Evolutionary conservation across 2,888 invertebrate species (phyloP).

Genomic region (Nemotelus pantherinus): DNA sequence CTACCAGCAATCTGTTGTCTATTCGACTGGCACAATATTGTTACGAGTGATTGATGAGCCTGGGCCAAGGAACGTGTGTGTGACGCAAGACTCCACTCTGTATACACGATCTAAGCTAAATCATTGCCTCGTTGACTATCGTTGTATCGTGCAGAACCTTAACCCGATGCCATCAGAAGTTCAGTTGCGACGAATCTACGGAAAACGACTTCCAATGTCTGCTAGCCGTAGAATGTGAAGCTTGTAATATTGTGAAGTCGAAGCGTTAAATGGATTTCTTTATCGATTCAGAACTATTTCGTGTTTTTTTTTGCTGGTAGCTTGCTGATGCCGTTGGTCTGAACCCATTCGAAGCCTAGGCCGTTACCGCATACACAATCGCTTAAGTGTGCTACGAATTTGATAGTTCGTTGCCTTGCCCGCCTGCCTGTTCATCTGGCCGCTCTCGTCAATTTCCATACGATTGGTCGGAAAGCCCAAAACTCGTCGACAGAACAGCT

Average conservation of each 20-base stretch:
- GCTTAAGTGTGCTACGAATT: slow-evolving; percentile 30
- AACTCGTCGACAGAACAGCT: too few relatives aligned
- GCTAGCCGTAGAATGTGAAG: background rate
- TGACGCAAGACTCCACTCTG: slow-evolving; percentile 35
- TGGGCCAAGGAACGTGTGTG: slow-evolving; percentile 9
- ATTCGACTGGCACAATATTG: slow-evolving; percentile 20
- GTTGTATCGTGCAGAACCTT: too few relatives aligned
- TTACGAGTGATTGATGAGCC: slow-evolving; percentile 25
- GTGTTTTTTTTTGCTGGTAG: background rate
- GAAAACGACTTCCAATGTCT: slow-evolving; percentile 15
- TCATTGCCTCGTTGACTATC: background rate
- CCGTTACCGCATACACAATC: slow-evolving; percentile 20
- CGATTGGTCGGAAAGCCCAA: too few relatives aligned
- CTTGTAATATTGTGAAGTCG: slow-evolving; percentile 22
- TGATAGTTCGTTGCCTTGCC: slow-evolving; percentile 41
- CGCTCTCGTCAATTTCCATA: background rate
- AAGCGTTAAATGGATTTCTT: slow-evolving; percentile 43
- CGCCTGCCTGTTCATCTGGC: background rate
- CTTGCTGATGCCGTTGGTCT: background rate
- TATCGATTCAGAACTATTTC: slow-evolving; percentile 4
- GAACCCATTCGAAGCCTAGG: slow-evolving; percentile 4
- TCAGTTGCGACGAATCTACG: too few relatives aligned
- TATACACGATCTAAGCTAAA: slow-evolving; percentile 6
- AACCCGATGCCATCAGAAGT: too few relatives aligned
- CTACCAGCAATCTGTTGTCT: background rate